Evolutionary conservation across 2,888 invertebrate genomes (phyloP).

Genomic region (Neoaliturus tenellus): DNA sequence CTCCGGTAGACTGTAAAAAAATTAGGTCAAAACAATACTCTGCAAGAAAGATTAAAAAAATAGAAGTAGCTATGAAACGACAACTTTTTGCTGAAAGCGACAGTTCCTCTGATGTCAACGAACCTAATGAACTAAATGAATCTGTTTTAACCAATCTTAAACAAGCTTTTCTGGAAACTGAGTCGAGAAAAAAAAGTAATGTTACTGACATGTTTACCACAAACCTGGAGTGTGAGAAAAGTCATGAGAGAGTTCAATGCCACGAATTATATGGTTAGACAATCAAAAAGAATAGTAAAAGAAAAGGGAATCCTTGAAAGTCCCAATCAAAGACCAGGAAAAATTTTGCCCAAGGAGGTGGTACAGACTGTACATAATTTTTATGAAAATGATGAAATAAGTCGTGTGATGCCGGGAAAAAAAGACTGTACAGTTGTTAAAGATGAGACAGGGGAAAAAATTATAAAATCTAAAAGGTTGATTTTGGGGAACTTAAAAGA

Average conservation of each 20-base stretch:
- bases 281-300: constrained; percentile 28
- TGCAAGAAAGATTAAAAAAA: too few relatives aligned
- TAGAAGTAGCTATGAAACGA: too few relatives aligned
- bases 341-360: neutral
- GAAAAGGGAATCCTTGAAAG: constrained; percentile 49
- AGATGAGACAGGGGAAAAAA: neutral
- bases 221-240: constrained; percentile 24
- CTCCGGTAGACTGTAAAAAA: too few relatives aligned
- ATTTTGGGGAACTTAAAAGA: too few relatives aligned
- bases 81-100: too few relatives aligned
- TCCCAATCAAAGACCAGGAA: constrained; percentile 44
- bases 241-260: constrained; percentile 42
- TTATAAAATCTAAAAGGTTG: too few relatives aligned
- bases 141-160: too few relatives aligned
- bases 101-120: too few relatives aligned
- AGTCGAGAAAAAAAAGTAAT: too few relatives aligned
- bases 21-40: too few relatives aligned
- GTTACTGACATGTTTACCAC: constrained; percentile 27
- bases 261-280: constrained; percentile 24
- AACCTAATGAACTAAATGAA: too few relatives aligned
- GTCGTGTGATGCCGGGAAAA: constrained; percentile 18
- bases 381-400: constrained; percentile 42
- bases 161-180: too few relatives aligned
- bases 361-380: constrained; percentile 9
- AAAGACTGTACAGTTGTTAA: neutral